Evolutionary conservation across 2,888 invertebrate genomes (phyloP).

Genomic region (Agonum fuliginosum): DNA sequence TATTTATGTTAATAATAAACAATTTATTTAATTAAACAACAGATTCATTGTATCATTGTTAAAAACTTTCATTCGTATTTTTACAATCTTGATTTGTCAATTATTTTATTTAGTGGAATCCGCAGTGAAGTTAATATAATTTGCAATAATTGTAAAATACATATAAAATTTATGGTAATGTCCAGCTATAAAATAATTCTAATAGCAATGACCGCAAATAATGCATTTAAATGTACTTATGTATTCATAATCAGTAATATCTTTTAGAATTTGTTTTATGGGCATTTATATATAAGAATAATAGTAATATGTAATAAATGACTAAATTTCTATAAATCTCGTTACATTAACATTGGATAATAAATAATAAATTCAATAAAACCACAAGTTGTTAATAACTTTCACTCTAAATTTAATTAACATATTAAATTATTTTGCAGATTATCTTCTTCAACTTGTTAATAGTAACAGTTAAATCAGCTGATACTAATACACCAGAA

Average conservation of each 20-base stretch:
- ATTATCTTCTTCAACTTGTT: constrained; percentile 55
- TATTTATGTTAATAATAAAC: no score
- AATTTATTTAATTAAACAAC: no score
- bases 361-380: constrained; percentile 23
- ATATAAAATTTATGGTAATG: no score
- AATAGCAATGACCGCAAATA: constrained; percentile 4
- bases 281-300: not conserved
- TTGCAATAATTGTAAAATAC: not conserved
- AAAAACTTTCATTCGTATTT: no score
- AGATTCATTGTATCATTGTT: no score
- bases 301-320: constrained; percentile 7
- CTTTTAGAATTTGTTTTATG: constrained; percentile 2
- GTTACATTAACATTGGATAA: constrained; percentile 20
- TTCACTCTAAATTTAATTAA: constrained; percentile 1
- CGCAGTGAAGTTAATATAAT: not conserved
- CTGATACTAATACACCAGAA: constrained; percentile 42
- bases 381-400: not conserved
- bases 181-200: not conserved
- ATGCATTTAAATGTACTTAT: not conserved
- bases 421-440: constrained; percentile 33
- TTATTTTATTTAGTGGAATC: not conserved
- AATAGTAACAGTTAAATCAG: constrained; percentile 22
- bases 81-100: no score
- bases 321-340: not conserved
- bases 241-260: not conserved